These are phyloP conservation scores for Rhincodon typus DNA, from an alignment of 2,797 vertebrate species.

Conservation along the genomic window DNA sequence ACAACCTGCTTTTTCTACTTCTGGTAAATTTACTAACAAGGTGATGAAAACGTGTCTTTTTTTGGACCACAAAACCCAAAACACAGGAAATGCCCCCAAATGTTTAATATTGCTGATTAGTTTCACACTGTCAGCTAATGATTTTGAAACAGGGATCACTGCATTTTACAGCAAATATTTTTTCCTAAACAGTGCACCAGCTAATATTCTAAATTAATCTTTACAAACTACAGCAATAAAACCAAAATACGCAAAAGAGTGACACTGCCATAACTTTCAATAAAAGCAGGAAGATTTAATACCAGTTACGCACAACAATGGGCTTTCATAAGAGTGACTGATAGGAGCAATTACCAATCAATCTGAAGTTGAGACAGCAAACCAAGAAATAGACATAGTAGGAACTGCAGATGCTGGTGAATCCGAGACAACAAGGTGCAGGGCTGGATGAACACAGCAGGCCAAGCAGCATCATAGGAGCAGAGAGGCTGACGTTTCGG, in stretches of 20 bases:
- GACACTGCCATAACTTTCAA: not conserved
- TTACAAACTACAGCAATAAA: not conserved
- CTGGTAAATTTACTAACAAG: not conserved
- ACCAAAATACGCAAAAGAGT: not conserved
- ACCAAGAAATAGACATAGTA: not conserved
- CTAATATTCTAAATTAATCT: not conserved
- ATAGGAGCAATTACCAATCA: not conserved
- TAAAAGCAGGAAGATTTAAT: not conserved
- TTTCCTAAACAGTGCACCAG: not conserved
- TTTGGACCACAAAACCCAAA: not conserved
- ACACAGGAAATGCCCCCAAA: not conserved
- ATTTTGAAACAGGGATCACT: not conserved
- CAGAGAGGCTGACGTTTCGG: too few species aligned
- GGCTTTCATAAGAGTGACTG: not conserved
- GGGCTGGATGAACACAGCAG: too few species aligned
- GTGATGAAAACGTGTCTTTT: not conserved
- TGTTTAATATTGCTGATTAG: not conserved
- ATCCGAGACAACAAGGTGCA: too few species aligned
- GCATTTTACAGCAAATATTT: not conserved
- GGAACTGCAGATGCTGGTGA: too few species aligned
- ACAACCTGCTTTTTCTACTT: not conserved
- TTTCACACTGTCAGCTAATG: not conserved
- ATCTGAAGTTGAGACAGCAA: not conserved
- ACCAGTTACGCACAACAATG: not conserved
- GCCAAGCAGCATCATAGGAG: too few species aligned